Conservation (phyloP, 2,888 invertebrate genomes). For the Iphiclides podalirius region DNA sequence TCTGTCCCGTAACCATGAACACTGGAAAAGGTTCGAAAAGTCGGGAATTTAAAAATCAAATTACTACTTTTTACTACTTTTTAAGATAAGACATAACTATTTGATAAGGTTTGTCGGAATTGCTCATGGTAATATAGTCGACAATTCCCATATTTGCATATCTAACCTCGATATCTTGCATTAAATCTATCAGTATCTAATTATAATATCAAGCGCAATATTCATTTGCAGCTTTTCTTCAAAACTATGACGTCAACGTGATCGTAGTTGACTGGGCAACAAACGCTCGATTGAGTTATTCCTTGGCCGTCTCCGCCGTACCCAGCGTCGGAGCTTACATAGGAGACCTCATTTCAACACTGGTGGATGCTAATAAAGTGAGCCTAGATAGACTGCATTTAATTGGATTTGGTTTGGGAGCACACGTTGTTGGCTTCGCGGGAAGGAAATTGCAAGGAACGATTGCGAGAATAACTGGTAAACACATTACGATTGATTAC, state of each 20-base stretch:
- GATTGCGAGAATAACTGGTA: conserved; percentile 57
- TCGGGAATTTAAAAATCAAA: too few relatives aligned
- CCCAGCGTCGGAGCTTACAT: conserved; percentile 39
- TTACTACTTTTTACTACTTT: too few relatives aligned
- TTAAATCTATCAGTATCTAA: too few relatives aligned
- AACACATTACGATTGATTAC: too few relatives aligned
- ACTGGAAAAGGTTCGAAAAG: too few relatives aligned
- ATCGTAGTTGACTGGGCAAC: conserved; percentile 54
- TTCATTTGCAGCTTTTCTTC: conserved; percentile 38
- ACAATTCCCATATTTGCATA: too few relatives aligned
- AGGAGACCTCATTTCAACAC: conserved; percentile 33
- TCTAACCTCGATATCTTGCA: too few relatives aligned
- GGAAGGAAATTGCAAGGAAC: conserved; percentile 36
- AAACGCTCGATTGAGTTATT: conserved; percentile 40
- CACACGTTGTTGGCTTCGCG: conserved; percentile 50
- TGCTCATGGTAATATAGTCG: too few relatives aligned
- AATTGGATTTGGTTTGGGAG: conserved; percentile 56
- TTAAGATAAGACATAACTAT: too few relatives aligned
- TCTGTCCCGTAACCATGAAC: too few relatives aligned
- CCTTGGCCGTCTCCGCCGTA: conserved; percentile 38
- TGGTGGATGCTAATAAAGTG: conserved; percentile 28
- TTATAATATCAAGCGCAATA: background rate
- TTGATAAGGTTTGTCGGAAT: too few relatives aligned
- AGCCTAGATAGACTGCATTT: conserved; percentile 38
- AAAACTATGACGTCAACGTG: conserved; percentile 38